These are phyloP conservation scores for Chelonia mydas DNA, from an alignment of 2,797 vertebrate genomes.

Conservation along the genomic window DNA sequence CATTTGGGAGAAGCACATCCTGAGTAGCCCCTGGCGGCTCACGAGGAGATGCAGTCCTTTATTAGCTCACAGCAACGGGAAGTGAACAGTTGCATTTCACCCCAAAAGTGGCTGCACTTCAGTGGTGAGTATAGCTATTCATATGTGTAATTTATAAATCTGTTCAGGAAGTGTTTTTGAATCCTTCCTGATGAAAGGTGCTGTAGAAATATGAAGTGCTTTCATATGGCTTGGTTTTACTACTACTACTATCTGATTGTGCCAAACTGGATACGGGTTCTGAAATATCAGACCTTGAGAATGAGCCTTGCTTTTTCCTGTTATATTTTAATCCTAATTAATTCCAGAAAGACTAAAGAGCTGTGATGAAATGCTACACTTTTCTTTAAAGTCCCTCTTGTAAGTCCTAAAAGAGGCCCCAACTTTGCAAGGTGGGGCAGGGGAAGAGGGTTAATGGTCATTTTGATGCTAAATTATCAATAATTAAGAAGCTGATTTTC, in stretches of 20 bases:
- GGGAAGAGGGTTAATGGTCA: conserved; percentile 62
- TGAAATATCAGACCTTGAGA: conserved; percentile 36
- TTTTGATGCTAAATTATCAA: conserved; percentile 75
- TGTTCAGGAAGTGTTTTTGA: not conserved
- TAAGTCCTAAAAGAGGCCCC: conserved; percentile 37
- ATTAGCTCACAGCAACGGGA: accelerated
- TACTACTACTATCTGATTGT: not conserved
- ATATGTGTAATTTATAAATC: not conserved
- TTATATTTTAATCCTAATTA: conserved; percentile 70
- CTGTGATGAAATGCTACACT: conserved; percentile 43
- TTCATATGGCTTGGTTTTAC: not conserved
- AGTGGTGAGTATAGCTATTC: not conserved
- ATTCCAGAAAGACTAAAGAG: conserved; percentile 62
- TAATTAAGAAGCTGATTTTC: conserved; percentile 75
- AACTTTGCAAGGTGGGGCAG: conserved; percentile 40
- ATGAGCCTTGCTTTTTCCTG: not conserved
- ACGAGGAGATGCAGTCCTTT: not conserved
- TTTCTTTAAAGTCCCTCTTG: conserved; percentile 1
- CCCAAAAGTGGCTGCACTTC: accelerated
- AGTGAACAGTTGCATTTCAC: not conserved
- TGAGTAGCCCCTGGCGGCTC: not conserved
- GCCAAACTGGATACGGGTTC: not conserved
- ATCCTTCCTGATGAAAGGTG: not conserved
- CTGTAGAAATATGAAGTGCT: not conserved
- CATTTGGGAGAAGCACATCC: not conserved